Conservation (phyloP, 2,888 invertebrate species). For the Agrochola lychnidis region DNA sequence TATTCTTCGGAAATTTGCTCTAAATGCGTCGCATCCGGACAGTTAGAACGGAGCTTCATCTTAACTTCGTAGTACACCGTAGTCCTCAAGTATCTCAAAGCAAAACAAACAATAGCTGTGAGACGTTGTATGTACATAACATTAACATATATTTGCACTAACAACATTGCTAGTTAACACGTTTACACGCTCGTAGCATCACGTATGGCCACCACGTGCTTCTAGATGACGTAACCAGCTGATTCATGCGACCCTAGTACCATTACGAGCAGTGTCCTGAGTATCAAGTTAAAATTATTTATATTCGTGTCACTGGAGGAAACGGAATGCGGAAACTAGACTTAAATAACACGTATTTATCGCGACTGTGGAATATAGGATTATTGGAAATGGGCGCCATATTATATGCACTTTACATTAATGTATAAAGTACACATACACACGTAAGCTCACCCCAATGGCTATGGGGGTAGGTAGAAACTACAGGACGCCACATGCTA, state of each 20-base stretch:
- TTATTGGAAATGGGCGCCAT: constrained; percentile 6
- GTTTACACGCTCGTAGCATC: constrained; percentile 60
- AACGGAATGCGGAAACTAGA: constrained; percentile 63
- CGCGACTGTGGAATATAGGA: neutral
- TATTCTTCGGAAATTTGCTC: neutral
- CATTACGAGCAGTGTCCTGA: constrained; percentile 40
- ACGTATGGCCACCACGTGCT: constrained; percentile 73
- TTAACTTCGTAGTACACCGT: constrained; percentile 8
- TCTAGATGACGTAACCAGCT: constrained; percentile 66
- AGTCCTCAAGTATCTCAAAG: constrained; percentile 35
- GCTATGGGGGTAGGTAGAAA: neutral
- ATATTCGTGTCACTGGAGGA: constrained; percentile 41
- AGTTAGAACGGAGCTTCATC: neutral
- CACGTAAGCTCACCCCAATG: neutral
- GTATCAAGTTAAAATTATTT: constrained; percentile 49
- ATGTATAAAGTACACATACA: neutral
- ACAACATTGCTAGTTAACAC: constrained; percentile 66
- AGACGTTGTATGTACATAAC: constrained; percentile 61
- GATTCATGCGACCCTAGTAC: constrained; percentile 52
- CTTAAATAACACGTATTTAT: constrained; percentile 45
- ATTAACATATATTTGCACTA: constrained; percentile 68
- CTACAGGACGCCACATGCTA: neutral
- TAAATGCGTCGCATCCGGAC: neutral
- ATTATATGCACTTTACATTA: neutral
- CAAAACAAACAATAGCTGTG: constrained; percentile 66